Evolutionary conservation across 2,797 vertebrate species (phyloP).

Genomic region (Megalops cyprinoides): DNA sequence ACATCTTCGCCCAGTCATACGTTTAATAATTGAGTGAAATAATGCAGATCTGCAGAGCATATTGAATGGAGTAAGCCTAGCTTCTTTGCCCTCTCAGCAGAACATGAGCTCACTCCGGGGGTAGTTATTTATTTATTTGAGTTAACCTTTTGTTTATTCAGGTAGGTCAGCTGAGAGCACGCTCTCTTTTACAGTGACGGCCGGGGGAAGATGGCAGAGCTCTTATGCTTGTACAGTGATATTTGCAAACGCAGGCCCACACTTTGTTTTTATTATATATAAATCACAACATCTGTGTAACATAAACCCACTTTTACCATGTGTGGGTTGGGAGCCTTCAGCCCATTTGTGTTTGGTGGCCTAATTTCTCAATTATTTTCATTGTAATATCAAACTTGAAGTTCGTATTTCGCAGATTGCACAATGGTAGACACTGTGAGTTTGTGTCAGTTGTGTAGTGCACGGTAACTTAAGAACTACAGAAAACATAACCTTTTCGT

Average conservation of each 20-base stretch:
- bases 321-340: too few species aligned
- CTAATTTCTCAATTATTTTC: too few species aligned
- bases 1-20: too few species aligned
- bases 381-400: too few species aligned
- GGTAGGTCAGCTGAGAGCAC: not conserved
- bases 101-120: not conserved
- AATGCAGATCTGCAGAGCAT: not conserved
- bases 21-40: not conserved
- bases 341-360: not conserved
- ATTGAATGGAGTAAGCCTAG: not conserved
- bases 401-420: too few species aligned
- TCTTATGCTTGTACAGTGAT: not conserved
- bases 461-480: too few species aligned
- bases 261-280: not conserved
- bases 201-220: not conserved
- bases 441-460: conserved; percentile 2
- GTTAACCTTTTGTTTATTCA: not conserved
- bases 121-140: not conserved
- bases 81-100: not conserved
- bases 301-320: not conserved
- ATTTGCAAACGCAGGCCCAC: not conserved
- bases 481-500: conserved; percentile 4
- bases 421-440: too few species aligned
- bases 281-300: not conserved
- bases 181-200: too few species aligned